Conservation (phyloP, 2,113 vertebrate genomes). For the Cyprinodon variegatus region DNA sequence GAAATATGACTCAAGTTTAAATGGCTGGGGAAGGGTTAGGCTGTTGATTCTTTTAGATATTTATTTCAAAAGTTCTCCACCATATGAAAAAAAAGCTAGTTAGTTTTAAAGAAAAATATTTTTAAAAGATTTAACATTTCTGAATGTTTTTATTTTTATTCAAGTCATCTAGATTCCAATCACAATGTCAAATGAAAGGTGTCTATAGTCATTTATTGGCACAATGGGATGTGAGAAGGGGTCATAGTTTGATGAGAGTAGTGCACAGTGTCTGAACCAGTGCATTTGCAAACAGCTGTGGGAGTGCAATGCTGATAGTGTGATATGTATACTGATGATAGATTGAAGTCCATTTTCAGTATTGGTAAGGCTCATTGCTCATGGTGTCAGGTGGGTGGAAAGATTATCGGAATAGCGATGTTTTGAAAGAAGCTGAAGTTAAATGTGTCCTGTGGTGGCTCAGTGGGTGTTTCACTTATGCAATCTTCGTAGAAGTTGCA, state of each 20-base stretch:
- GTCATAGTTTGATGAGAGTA: conserved; percentile 48
- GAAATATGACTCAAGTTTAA: too few relatives aligned
- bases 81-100: background rate
- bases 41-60: background rate
- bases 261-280: conserved; percentile 46
- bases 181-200: background rate
- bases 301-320: conserved; percentile 42
- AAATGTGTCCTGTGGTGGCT: conserved; percentile 54
- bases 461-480: conserved; percentile 60
- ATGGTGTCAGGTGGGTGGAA: conserved; percentile 68
- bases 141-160: background rate
- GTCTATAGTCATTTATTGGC: conserved; percentile 19
- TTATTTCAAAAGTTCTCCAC: background rate
- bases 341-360: conserved; percentile 72
- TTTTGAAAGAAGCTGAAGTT: conserved; percentile 52
- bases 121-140: background rate
- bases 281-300: conserved; percentile 52
- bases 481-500: conserved; percentile 38
- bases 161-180: background rate
- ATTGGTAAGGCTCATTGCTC: conserved; percentile 68
- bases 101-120: background rate
- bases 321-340: conserved; percentile 59
- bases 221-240: conserved; percentile 34
- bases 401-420: conserved; percentile 72
- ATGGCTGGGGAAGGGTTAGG: background rate